phyloP scores from a whole-genome alignment of 2,113 vertebrate species.

The Macrotus californicus region DNA sequence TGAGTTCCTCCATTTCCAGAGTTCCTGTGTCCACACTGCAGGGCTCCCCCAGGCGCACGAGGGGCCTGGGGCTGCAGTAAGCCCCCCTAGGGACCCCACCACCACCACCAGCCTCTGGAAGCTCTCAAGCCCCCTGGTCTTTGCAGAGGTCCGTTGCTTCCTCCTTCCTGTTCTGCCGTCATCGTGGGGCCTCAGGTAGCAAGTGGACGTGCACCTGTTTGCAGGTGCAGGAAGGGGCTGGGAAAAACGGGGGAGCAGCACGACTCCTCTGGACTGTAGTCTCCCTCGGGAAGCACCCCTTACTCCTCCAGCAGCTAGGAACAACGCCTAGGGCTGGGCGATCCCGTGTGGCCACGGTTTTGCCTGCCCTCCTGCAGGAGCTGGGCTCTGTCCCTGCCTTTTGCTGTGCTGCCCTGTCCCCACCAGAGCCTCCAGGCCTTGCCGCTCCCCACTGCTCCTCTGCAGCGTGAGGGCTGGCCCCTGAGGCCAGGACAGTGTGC shows the following conservation, averaged over 20 bases:
- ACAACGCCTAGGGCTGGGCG: too few relatives aligned
- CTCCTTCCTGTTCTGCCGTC: not conserved
- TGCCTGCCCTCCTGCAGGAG: fast-evolving
- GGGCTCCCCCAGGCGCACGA: too few relatives aligned
- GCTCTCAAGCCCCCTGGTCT: not conserved
- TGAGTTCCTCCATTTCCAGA: fast-evolving
- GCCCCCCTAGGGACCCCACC: too few relatives aligned
- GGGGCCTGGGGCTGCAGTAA: not conserved
- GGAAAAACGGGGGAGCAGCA: fast-evolving
- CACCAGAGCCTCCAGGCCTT: not conserved
- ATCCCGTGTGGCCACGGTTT: too few relatives aligned
- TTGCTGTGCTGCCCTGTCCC: too few relatives aligned
- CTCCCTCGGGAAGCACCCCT: fast-evolving
- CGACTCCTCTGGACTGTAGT: fast-evolving
- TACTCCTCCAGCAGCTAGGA: too few relatives aligned
- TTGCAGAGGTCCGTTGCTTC: not conserved
- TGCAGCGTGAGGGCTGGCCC: not conserved
- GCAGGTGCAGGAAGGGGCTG: not conserved
- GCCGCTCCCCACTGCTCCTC: not conserved
- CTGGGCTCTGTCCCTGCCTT: not conserved
- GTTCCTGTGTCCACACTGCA: fast-evolving
- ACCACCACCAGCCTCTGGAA: not conserved
- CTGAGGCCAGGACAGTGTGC: not conserved
- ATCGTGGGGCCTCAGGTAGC: too few relatives aligned
- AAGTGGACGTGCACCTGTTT: not conserved